Base-by-base conservation (phyloP, 2,113 vertebrate species). In the Petaurus breviceps region DNA sequence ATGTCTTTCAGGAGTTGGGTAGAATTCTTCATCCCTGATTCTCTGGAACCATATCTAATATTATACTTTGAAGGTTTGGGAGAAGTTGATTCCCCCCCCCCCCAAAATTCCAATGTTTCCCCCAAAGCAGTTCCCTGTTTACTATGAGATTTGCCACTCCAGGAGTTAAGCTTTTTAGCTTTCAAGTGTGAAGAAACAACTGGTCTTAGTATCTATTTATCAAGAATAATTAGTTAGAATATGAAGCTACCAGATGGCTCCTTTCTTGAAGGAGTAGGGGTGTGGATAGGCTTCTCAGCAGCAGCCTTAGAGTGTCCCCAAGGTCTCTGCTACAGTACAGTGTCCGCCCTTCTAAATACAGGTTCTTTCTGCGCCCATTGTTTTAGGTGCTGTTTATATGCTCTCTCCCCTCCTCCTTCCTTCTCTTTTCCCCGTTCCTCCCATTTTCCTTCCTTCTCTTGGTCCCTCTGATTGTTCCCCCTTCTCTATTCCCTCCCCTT, bases 71-170 rank as follows among this genome's bases (percentile, higher is more conserved):
- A 43, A 19, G 37, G 7, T 43, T 22, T 84, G 68, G 19, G n/a
- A 28, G 24, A n/a, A 23, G 31, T 23, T 43, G 19, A 43, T 7
- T 0, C 6, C 19, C 6, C 1, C 28, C 2, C 25, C 5, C 6
- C 24, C 7, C 51, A 1, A 19, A 68, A 37, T 3, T 84, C 43
- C n/a, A 84, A 19, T 0, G n/a, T 8, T 84, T 84, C n/a, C 16
- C 19, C 68, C 6, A 77, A 43, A 84, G n/a, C 37, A 84, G 19
- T n/a, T 84, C 61, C 31, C 68, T 84, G 37, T 84, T 43, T 43
- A 22, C 68, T 84, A n/a, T 84, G n/a, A 84, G 16, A 43, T 84
- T 43, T 84, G 23, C 7, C 19, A 43, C 68, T 43, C 68, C 19
- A 43, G n/a, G 6, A 84, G 31, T 43, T n/a, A 84, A 28, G 57